Base-by-base conservation (phyloP, 1,140 invertebrate species). In the Bombus waltoni region DNA sequence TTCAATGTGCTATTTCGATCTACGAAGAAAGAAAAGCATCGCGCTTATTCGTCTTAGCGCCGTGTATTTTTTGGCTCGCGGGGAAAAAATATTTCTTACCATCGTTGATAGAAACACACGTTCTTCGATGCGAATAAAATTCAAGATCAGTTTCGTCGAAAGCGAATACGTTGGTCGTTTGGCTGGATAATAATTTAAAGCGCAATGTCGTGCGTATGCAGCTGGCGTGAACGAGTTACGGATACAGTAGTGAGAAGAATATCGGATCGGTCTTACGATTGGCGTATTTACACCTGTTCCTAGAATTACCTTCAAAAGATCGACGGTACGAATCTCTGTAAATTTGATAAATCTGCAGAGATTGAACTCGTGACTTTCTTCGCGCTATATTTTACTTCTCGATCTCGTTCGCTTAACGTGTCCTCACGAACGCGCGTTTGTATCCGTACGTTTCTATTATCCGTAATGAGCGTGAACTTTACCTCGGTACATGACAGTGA, bases 391-490 rank as follows among this genome's bases (percentile, higher is more conserved):
- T 80, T 28, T 22, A 53, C 38, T 25, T 32, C 44, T 38, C n/a
- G 65, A 80, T 79, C 65, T 28, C 42, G 78, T 53, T 22, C 59
- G 53, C 18, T 78, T 42, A 66, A 79, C 42, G 40, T 42, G 62
- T 79, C 42, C 40, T 22, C n/a, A 32, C 42, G 38, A 68, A 18
- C 62, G n/a, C 62, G 40, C 9, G n/a, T 65, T 59, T 44, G 35
- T 62, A 35, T 42, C 79, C 32, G 47, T 81, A 72, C 79, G 79
- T 59, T 81, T 71, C 40, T 74, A 82, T 71, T 82, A 74, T 82
- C 57, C 70, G 80, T 82, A 74, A 82, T 65, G 70, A 74, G 80
- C 42, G 68, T 82, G 80, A 82, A 74, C 80, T 82, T 82, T 82
- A 82, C 80, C 42, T 82, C 28, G 53, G 57, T 28, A 74, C 80